Conservation (phyloP, 2,888 invertebrate species). For the Chironomus riparius region DNA sequence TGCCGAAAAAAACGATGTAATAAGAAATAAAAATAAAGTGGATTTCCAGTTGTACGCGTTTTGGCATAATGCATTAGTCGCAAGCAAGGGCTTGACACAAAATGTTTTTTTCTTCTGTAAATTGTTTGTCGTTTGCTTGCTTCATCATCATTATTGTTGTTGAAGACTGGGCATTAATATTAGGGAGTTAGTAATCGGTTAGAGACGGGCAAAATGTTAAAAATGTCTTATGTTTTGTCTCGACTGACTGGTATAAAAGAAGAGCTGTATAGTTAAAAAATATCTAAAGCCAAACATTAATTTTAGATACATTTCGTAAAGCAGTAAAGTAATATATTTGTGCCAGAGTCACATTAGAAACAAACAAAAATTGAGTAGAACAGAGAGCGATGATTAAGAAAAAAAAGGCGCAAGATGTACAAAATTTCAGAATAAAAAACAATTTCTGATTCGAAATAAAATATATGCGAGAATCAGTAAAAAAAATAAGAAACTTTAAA, state of each 20-base stretch:
- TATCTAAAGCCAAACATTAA: slow-evolving; percentile 18
- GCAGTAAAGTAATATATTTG: background rate
- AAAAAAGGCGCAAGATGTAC: background rate
- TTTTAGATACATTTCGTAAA: slow-evolving; percentile 11
- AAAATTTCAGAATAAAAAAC: background rate
- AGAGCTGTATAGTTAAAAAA: background rate
- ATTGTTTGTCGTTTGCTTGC: slow-evolving; percentile 7
- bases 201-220: background rate
- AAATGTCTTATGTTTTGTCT: background rate
- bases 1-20: background rate
- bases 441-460: background rate
- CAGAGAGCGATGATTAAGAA: background rate
- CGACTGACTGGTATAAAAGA: no score
- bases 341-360: slow-evolving; percentile 23
- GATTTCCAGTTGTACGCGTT: slow-evolving; percentile 9
- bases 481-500: slow-evolving; percentile 22
- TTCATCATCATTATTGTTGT: slow-evolving; percentile 16
- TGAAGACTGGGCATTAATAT: background rate
- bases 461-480: background rate
- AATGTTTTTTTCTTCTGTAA: background rate
- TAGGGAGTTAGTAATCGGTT: background rate
- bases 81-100: background rate
- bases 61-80: slow-evolving; percentile 10
- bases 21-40: background rate
- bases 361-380: background rate